Evolutionary conservation across 1,140 invertebrate genomes (phyloP).

Genomic region (Myzus persicae): DNA sequence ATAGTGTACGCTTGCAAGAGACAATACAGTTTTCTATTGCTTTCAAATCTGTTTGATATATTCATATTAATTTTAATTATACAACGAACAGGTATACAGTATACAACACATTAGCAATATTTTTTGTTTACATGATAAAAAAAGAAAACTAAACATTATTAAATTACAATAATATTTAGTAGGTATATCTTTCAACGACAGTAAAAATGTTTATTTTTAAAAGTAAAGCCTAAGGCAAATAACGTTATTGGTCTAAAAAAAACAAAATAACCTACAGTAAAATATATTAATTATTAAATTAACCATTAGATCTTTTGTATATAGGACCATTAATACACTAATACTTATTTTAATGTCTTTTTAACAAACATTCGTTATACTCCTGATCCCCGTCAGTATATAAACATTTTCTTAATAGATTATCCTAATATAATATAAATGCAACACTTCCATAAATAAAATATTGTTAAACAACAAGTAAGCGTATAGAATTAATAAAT

Average conservation of each 20-base stretch:
- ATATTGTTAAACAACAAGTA: background rate
- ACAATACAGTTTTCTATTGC: background rate
- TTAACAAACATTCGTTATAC: slow-evolving; percentile 5
- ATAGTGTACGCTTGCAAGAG: background rate
- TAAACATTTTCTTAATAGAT: slow-evolving; percentile 22
- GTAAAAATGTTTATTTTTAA: background rate
- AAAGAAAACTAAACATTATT: slow-evolving; percentile 18
- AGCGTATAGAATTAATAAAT: slow-evolving; percentile 30
- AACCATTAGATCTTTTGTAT: background rate
- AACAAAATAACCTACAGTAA: background rate
- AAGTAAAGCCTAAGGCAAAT: background rate
- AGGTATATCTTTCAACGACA: background rate
- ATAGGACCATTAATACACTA: background rate
- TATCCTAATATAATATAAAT: slow-evolving; percentile 8
- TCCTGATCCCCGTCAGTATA: background rate
- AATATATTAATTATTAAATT: slow-evolving; percentile 1
- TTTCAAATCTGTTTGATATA: slow-evolving; percentile 29
- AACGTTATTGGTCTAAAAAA: background rate
- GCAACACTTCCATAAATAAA: slow-evolving; percentile 28
- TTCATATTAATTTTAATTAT: slow-evolving; percentile 8
- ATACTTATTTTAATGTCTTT: slow-evolving; percentile 27
- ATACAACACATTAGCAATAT: slow-evolving; percentile 6
- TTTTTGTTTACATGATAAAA: slow-evolving; percentile 16
- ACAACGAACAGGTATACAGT: background rate
- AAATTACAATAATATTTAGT: slow-evolving; percentile 3